Conservation (phyloP, 53 echinoderm and acorn worm genomes). For the Glandiceps talaboti region DNA sequence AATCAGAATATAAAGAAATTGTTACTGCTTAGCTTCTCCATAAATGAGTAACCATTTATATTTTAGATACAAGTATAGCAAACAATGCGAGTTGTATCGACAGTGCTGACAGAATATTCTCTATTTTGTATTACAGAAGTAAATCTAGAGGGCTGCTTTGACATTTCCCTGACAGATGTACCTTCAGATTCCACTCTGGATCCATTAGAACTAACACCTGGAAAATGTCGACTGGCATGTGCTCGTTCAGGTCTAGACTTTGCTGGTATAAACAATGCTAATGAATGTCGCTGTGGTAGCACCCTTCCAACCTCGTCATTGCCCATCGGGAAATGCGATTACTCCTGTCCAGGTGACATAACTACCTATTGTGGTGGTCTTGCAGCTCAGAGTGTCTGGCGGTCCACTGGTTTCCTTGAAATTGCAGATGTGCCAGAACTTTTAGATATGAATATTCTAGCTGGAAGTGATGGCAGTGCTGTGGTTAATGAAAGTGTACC, state of each 20-base stretch:
- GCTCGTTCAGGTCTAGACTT: not conserved
- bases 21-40: too few species aligned
- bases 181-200: not conserved
- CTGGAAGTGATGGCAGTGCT: not conserved
- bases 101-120: too few species aligned
- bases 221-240: not conserved
- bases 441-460: not conserved
- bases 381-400: not conserved
- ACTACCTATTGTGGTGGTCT: not conserved
- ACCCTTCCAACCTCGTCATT: not conserved
- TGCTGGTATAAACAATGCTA: not conserved
- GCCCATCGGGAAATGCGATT: not conserved
- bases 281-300: not conserved
- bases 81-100: too few species aligned
- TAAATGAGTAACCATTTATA: too few species aligned
- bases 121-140: not conserved
- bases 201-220: not conserved
- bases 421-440: not conserved
- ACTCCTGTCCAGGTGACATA: not conserved
- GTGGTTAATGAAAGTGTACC: not conserved
- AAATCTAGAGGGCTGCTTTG: not conserved
- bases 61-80: too few species aligned
- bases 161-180: not conserved
- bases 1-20: not conserved
- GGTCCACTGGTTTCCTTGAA: not conserved